phyloP scores from a whole-genome alignment of 2,113 vertebrate genomes.

The Oryzias javanicus region DNA sequence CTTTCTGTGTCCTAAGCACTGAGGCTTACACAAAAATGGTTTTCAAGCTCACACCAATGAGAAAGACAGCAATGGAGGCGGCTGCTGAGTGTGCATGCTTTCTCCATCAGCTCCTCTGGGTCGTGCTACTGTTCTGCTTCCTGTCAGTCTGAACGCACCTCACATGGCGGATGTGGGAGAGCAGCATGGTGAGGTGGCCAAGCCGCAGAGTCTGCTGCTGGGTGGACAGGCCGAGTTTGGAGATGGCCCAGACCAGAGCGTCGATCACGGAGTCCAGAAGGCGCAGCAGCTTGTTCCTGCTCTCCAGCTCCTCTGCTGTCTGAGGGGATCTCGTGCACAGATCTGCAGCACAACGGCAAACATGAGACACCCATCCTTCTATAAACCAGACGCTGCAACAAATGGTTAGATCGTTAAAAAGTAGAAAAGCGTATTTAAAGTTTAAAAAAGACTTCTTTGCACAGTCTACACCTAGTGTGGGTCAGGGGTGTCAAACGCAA shows the following conservation, averaged over 20 bases:
- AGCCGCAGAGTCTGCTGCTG: conserved; percentile 89
- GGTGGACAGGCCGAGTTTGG: conserved; percentile 83
- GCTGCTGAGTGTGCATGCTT: neutral
- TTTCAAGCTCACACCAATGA: neutral
- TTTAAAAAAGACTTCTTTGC: too few species aligned
- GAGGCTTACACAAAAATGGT: neutral
- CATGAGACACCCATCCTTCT: too few species aligned
- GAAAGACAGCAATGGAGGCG: neutral
- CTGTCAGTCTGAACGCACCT: conserved; percentile 75
- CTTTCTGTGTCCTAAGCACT: neutral
- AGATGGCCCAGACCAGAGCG: conserved; percentile 92
- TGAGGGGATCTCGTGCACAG: conserved; percentile 78
- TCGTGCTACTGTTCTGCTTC: neutral
- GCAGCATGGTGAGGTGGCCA: conserved; percentile 91
- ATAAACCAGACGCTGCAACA: too few species aligned
- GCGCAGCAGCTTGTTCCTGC: conserved; percentile 83
- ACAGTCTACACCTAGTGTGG: too few species aligned
- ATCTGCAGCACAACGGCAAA: conserved; percentile 66
- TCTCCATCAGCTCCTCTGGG: neutral
- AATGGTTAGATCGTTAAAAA: too few species aligned
- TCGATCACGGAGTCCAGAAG: conserved; percentile 89
- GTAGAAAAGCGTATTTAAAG: too few species aligned
- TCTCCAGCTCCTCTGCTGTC: conserved; percentile 82
- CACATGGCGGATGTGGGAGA: conserved; percentile 92
- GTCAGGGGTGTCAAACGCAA: too few species aligned